These are phyloP conservation scores for Bombus balteatus DNA, from an alignment of 1,140 invertebrate species.

Conservation along the genomic window DNA sequence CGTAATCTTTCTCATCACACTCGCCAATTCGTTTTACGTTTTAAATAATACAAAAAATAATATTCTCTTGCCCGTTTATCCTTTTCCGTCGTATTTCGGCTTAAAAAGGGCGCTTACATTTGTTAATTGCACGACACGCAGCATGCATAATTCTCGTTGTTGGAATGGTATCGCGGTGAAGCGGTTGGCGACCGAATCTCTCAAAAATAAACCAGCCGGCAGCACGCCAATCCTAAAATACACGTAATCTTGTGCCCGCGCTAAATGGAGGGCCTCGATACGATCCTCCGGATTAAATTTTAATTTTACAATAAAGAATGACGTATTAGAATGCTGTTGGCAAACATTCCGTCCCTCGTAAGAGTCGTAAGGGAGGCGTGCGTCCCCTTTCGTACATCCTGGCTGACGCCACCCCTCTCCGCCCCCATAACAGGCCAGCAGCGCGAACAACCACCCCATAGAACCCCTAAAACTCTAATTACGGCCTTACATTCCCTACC, in stretches of 20 bases:
- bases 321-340: constrained; percentile 78
- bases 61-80: not conserved
- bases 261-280: constrained; percentile 36
- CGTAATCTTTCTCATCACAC: no score
- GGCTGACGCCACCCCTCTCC: constrained; percentile 13
- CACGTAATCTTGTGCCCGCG: constrained; percentile 72
- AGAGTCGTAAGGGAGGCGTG: constrained; percentile 49
- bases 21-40: not conserved
- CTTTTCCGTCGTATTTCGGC: not conserved
- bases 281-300: constrained; percentile 78
- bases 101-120: not conserved
- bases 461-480: constrained; percentile 80
- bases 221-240: constrained; percentile 74
- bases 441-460: constrained; percentile 70
- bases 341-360: constrained; percentile 67
- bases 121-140: constrained; percentile 27
- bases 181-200: constrained; percentile 21
- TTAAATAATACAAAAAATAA: not conserved
- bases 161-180: constrained; percentile 1
- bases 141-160: constrained; percentile 23
- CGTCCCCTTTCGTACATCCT: constrained; percentile 36
- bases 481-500: constrained; percentile 71
- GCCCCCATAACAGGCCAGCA: constrained; percentile 47
- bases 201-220: constrained; percentile 68
- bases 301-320: constrained; percentile 82